Base-by-base conservation (phyloP, 1,140 invertebrate species). In the Ceratitis capitata region DNA sequence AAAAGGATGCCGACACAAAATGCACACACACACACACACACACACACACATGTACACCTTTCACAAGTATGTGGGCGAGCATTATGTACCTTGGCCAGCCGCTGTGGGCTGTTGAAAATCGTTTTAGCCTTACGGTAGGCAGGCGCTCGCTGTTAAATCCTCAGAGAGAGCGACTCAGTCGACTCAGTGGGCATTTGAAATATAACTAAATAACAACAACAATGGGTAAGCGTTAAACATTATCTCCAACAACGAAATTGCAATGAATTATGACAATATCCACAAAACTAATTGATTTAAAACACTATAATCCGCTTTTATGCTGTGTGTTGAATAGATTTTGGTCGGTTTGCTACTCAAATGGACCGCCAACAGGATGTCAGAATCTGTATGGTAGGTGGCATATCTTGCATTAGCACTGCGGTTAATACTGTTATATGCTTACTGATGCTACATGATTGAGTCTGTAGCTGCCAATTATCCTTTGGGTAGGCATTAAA, bases 251-350 rank as follows among this genome's bases (percentile, higher is more conserved):
- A 42, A 78, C 39, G 69, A 45, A n/a, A 45, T 78, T 78, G 69
- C 69, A 78, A 78, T 19, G 69, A 78, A 78, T 78, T 78, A 78
- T 83, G 82, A 83, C 49, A 83, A 83, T 58, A 89, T 89, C 88
- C 10, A 90, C 88, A 90, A 90, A 90, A 90, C 89, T 90, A 90
- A 90, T 90, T 90, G 89, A 90, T 90, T 90, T 87, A 89, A 90
- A 87, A 87, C 88, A 85, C 83, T 82, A 85, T 85, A 87, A 88
- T 86, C 84, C 86, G 86, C 82, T 83, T 51, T n/a, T n/a, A n/a
- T n/a, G n/a, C n/a, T n/a, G n/a, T 53, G 47, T 26, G 23, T 10
- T 29, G 47, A 42, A 32, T 16, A 39, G 69, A 14, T 4, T 12
- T 14, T 16, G 14, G 61, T 19, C 6, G 16, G 14, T 32, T 53